Percentiles rank a stretch among this genome's conserved stretches.
These are phyloP conservation scores for Chitala chitala DNA, from an alignment of 2,113 vertebrate genomes.

Conservation along the genomic window DNA sequence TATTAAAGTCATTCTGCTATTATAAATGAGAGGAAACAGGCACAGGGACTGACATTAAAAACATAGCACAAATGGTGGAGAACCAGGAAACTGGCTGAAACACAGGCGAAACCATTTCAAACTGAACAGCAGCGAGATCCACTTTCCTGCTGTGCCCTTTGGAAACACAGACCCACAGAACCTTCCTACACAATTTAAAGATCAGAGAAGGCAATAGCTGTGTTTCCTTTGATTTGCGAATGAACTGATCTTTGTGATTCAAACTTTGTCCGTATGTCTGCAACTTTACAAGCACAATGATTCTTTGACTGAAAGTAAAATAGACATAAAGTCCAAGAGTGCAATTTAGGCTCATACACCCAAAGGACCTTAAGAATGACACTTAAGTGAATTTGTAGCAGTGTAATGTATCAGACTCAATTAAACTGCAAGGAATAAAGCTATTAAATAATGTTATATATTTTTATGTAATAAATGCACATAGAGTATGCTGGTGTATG, in stretches of 20 bases:
- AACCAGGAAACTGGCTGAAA: constrained; percentile 24
- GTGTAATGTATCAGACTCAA: background rate
- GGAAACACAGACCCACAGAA: constrained; percentile 13
- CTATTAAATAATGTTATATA: too few species aligned
- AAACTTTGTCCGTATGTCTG: background rate
- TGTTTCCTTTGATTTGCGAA: constrained; percentile 23
- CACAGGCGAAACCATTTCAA: constrained; percentile 32
- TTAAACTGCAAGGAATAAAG: too few species aligned
- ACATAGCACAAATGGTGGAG: background rate
- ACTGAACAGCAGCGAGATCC: constrained; percentile 33
- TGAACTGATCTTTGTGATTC: constrained; percentile 13
- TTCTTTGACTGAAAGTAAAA: constrained; percentile 8
- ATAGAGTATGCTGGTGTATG: too few species aligned
- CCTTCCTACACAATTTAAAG: constrained; percentile 22
- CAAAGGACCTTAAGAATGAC: background rate
- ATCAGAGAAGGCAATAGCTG: constrained; percentile 8
- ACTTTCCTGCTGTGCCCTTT: constrained; percentile 28
- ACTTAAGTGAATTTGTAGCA: background rate
- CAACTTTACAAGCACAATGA: background rate
- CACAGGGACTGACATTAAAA: background rate
- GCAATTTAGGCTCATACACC: background rate
- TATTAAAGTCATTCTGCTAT: background rate
- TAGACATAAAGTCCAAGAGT: background rate
- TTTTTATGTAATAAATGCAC: too few species aligned
- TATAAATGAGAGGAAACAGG: constrained; percentile 2